Evolutionary conservation across 2,797 vertebrate genomes (phyloP).

Genomic region (Rhyacichthys aspro): DNA sequence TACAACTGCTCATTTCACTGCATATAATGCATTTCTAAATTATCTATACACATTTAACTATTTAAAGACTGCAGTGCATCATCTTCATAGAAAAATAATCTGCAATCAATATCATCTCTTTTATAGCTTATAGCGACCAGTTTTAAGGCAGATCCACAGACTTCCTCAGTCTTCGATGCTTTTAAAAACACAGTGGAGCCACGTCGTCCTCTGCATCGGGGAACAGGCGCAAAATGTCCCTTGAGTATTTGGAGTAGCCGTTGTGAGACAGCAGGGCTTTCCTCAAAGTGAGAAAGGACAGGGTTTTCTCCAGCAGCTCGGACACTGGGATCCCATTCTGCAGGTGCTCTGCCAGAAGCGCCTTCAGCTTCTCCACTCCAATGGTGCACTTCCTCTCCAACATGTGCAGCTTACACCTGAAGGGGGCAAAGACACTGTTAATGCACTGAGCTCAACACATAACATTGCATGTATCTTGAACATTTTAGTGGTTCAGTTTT

Average conservation of each 20-base stretch:
- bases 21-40: slow-evolving; percentile 26
- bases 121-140: slow-evolving; percentile 27
- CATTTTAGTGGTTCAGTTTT: slow-evolving; percentile 8
- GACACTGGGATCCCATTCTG: slow-evolving; percentile 68
- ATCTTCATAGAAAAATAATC: slow-evolving; percentile 12
- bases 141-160: slow-evolving; percentile 2
- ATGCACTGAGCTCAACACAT: neutral
- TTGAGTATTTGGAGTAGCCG: slow-evolving; percentile 76
- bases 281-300: slow-evolving; percentile 64
- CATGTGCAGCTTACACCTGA: slow-evolving; percentile 78
- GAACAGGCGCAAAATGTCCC: slow-evolving; percentile 75
- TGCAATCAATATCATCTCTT: slow-evolving; percentile 43
- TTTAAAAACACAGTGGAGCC: slow-evolving; percentile 67
- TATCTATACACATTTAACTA: neutral
- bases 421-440: slow-evolving; percentile 34
- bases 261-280: slow-evolving; percentile 57
- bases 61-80: slow-evolving; percentile 6
- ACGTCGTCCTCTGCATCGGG: slow-evolving; percentile 73
- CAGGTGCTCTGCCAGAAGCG: slow-evolving; percentile 72
- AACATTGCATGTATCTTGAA: slow-evolving; percentile 44
- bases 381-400: slow-evolving; percentile 64
- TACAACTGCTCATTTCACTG: slow-evolving; percentile 23
- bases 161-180: neutral
- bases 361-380: slow-evolving; percentile 61
- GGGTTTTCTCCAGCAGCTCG: slow-evolving; percentile 77